Conservation (phyloP, 2,797 vertebrate species). For the Cyprinella venusta region DNA sequence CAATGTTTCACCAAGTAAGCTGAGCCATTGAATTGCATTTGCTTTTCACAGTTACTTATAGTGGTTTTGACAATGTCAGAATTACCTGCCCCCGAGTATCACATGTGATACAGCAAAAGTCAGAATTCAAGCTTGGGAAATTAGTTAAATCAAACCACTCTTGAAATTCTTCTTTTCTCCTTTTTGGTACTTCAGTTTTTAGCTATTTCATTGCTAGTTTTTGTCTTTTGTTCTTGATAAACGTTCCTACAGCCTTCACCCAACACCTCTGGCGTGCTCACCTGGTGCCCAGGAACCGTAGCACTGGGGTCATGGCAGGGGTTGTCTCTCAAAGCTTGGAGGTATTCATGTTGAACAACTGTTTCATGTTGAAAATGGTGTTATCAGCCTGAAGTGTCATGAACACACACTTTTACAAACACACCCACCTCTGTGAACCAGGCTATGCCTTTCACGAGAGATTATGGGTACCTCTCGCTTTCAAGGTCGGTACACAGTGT, state of each 20-base stretch:
- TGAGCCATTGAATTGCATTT: background rate
- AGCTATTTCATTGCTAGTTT: background rate
- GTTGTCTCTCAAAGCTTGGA: constrained; percentile 3
- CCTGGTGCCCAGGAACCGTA: background rate
- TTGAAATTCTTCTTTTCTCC: background rate
- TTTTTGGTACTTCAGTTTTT: background rate
- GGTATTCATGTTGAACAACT: background rate
- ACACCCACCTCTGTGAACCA: constrained; percentile 16
- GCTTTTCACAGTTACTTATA: background rate
- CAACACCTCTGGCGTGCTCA: background rate
- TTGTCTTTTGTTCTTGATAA: background rate
- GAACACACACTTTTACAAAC: constrained; percentile 15
- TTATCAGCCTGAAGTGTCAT: constrained; percentile 21
- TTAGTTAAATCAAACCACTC: background rate
- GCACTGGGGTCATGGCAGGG: background rate
- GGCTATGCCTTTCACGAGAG: constrained; percentile 53
- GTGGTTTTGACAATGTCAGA: background rate
- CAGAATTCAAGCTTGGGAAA: background rate
- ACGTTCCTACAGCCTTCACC: background rate
- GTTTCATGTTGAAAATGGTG: constrained; percentile 27
- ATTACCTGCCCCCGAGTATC: background rate
- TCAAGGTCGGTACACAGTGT: constrained; percentile 32
- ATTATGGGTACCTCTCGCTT: constrained; percentile 12
- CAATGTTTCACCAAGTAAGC: background rate
- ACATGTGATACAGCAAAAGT: background rate